These are phyloP conservation scores for Spodoptera littoralis DNA, from an alignment of 2,888 invertebrate genomes.

Conservation along the genomic window DNA sequence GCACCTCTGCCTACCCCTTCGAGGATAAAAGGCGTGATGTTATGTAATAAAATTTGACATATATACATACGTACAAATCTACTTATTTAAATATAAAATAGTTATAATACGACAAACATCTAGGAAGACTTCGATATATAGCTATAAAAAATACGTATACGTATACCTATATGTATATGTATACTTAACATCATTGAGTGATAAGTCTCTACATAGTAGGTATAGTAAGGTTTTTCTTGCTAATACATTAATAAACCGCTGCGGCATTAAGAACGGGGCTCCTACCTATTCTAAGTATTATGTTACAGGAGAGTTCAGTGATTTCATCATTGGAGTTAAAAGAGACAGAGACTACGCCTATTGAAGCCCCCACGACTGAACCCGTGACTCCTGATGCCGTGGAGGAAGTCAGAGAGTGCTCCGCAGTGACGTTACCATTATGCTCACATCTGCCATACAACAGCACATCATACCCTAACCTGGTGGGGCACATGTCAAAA, in stretches of 20 bases:
- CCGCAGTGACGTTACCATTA: constrained; percentile 90
- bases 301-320: constrained; percentile 81
- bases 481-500: constrained; percentile 90
- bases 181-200: too few species aligned
- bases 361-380: constrained; percentile 80
- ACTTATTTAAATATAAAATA: too few species aligned
- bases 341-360: constrained; percentile 76
- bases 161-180: too few species aligned
- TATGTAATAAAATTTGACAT: too few species aligned
- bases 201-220: too few species aligned
- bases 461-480: constrained; percentile 94
- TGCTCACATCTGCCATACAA: constrained; percentile 93
- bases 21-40: too few species aligned
- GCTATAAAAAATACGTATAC: too few species aligned
- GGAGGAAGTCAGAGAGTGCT: constrained; percentile 91
- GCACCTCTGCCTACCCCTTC: too few species aligned
- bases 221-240: too few species aligned
- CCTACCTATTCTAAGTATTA: not conserved
- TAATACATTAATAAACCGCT: not conserved
- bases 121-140: too few species aligned
- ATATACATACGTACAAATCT: too few species aligned
- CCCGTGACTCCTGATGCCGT: constrained; percentile 78
- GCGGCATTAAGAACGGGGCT: not conserved
- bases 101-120: too few species aligned
- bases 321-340: constrained; percentile 83